phyloP scores from a whole-genome alignment of 2,113 vertebrate genomes.

The Probosciger aterrimus region DNA sequence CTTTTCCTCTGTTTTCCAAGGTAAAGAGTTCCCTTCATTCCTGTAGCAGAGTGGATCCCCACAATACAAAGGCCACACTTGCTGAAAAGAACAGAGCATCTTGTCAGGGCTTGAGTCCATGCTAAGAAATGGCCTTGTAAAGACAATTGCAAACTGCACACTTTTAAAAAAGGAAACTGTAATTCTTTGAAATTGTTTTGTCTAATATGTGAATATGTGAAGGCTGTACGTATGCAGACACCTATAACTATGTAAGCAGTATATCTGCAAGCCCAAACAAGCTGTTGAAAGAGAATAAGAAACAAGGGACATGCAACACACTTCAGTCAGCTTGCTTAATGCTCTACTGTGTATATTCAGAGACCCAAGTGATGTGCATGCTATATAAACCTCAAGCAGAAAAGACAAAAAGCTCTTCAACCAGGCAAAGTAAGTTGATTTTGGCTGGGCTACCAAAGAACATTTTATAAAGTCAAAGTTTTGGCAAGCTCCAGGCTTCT shows the following conservation, averaged over 20 bases:
- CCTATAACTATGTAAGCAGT: neutral
- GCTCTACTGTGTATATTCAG: neutral
- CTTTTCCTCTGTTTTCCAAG: neutral
- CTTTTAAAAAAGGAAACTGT: neutral
- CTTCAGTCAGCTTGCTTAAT: neutral
- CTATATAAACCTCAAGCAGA: neutral
- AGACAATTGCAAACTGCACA: neutral
- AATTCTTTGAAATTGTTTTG: neutral
- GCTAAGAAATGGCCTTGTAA: neutral
- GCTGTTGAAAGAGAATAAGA: neutral
- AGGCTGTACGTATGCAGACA: neutral
- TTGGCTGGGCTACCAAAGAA: neutral
- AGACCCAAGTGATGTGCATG: neutral
- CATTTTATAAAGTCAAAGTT: conserved; percentile 27
- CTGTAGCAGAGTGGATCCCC: neutral
- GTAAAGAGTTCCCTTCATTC: neutral
- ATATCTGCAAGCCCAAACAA: neutral
- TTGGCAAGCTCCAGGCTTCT: neutral
- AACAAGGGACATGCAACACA: neutral
- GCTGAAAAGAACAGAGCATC: neutral
- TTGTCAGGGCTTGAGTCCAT: neutral
- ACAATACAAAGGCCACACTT: neutral
- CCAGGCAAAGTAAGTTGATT: neutral
- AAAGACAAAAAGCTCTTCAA: neutral
- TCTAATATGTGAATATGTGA: neutral